Base-by-base conservation (phyloP, 2,888 invertebrate genomes). In the Dexiosoma caninum region DNA sequence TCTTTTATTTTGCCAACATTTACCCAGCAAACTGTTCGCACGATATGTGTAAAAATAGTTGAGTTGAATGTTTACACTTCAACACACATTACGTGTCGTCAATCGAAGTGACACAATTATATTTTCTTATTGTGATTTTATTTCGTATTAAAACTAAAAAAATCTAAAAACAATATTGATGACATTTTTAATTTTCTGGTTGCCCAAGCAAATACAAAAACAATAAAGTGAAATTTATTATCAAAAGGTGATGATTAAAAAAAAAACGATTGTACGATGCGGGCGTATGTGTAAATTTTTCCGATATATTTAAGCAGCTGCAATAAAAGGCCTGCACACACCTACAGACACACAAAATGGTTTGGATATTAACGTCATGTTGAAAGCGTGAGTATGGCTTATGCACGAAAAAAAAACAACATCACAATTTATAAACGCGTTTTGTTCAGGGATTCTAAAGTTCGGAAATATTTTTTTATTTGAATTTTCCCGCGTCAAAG, bases 1-100 rank as follows among this genome's bases (percentile, higher is more conserved):
- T 5, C 6, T 42, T 21, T 46, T 3, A 21, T 12, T 51, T 51
- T 27, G 27, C 8, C 10, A 46, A 46, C 5, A 30, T 4, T 30
- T 30, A 23, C n/a, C 14, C 14, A 14, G 23, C 51, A 30, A 14
- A 27, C 30, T 51, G 51, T 30, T 30, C 1, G 51, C 27, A 27
- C 6, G 6, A 27, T 14, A 12, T 49, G 10, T 23, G 23, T 6
- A 42, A 30, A 53, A 21, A 55, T 21, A 37, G 37, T 51, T 49
- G 37, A n/a, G 51, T 51, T 49, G 66, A 49, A 49, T 66, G 64
- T 67, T 32, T n/a, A 27, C 30, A 35, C 67, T 27, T 62, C 60
- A 81, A 67, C 80, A 81, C 80, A 81, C 55, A 81, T 81, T 81
- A 81, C 81, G 81, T 81, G 81, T 77, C 81, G 77, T 74, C 77